These are phyloP conservation scores for Eledone cirrhosa DNA, from an alignment of 2,888 invertebrate species.

Conservation along the genomic window DNA sequence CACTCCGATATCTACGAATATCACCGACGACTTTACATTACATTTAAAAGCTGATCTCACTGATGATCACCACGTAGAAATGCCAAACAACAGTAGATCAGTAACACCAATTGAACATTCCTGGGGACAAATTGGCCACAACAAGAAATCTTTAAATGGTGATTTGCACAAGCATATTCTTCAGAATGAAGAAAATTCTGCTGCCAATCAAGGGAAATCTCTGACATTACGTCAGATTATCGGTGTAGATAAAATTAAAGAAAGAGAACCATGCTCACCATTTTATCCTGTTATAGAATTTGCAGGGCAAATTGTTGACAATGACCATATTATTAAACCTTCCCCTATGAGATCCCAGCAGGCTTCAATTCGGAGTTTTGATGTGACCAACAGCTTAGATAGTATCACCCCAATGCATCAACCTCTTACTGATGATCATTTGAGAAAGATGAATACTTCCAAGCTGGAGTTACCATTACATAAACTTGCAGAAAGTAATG, in stretches of 20 bases:
- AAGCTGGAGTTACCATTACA: slow-evolving; percentile 9
- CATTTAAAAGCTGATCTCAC: background rate
- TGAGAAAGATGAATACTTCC: slow-evolving; percentile 8
- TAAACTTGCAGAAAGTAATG: background rate
- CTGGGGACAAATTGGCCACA: background rate
- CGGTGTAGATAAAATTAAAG: background rate
- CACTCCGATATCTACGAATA: slow-evolving; percentile 16
- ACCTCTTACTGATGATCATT: background rate
- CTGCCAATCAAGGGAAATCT: background rate
- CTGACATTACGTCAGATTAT: background rate
- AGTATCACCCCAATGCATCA: background rate
- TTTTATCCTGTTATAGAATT: slow-evolving; percentile 17
- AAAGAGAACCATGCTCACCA: background rate
- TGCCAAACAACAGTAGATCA: background rate
- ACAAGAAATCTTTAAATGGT: background rate
- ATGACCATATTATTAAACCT: slow-evolving; percentile 9
- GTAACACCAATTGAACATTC: background rate
- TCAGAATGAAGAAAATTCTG: background rate
- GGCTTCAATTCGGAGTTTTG: background rate
- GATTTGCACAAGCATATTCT: slow-evolving; percentile 16
- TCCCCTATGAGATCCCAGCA: background rate
- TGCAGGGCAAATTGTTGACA: no score
- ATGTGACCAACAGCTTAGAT: background rate
- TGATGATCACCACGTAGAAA: background rate
- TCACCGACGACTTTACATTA: background rate